These are phyloP conservation scores for Spodoptera frugiperda DNA, from an alignment of 1,140 invertebrate species.

Conservation along the genomic window DNA sequence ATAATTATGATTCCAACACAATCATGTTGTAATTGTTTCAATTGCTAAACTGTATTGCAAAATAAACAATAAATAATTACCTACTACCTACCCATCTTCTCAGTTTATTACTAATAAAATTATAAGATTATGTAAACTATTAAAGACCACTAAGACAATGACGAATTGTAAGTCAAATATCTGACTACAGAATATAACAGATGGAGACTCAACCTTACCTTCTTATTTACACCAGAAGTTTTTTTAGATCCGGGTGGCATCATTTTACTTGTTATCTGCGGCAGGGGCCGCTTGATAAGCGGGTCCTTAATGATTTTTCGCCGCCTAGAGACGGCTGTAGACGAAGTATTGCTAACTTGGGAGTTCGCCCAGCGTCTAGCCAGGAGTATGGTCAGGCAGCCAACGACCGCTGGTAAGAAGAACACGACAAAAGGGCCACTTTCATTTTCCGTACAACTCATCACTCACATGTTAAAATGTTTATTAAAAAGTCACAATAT, in stretches of 20 bases:
- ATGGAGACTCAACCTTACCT: conserved; percentile 58
- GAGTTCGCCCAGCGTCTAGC: conserved; percentile 82
- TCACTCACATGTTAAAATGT: conserved; percentile 83
- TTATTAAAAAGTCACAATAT: conserved; percentile 74
- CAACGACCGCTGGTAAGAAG: conserved; percentile 84
- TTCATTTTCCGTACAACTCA: conserved; percentile 86
- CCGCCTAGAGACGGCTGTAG: conserved; percentile 81
- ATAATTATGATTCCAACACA: too few relatives aligned
- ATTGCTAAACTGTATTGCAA: too few relatives aligned
- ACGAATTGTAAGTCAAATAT: too few relatives aligned
- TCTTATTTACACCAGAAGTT: conserved; percentile 64
- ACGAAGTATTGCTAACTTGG: conserved; percentile 79
- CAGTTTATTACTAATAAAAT: too few relatives aligned
- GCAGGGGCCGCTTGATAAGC: conserved; percentile 77
- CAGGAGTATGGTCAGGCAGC: conserved; percentile 83
- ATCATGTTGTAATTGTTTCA: too few relatives aligned
- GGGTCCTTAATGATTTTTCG: conserved; percentile 85
- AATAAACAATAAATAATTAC: too few relatives aligned
- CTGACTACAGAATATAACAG: too few relatives aligned
- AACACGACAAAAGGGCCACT: conserved; percentile 85
- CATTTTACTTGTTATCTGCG: conserved; percentile 77
- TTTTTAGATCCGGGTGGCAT: conserved; percentile 74
- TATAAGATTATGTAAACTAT: too few relatives aligned
- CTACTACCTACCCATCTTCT: too few relatives aligned
- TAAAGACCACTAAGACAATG: too few relatives aligned